Evolutionary conservation across 1,140 invertebrate genomes (phyloP), one percentile per base, ranked within the genome.

Genomic region (Brevipalpus yothersi): DNA sequence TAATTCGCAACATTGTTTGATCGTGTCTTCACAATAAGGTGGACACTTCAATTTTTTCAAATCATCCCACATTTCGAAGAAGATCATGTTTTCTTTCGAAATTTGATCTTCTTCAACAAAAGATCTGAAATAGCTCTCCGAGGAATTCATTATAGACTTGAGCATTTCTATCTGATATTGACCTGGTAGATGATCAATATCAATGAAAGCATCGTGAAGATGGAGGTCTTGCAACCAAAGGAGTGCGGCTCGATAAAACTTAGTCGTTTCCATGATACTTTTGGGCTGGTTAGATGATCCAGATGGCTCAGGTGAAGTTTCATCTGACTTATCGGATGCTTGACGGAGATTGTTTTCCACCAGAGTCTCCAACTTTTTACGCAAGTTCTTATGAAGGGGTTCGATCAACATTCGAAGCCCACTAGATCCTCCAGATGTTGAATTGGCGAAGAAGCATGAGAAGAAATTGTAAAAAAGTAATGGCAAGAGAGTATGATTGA

Each of bases 381-480:
- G 53, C 12, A 64, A 31, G 17, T 49, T 40, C 47, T 60, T 43
- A 8, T 51, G 10, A 19, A 53, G 11, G 5, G 7, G 43, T 41
- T 39, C 19, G 19, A 13, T 15, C 15, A 64, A 41, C n/a, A 64
- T 19, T 51, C 43, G 13, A 3, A 57, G 17, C 8, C 63, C 63
- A 49, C 58, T 31, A 12, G 61, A 64, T 7, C 60, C 59, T 19
- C 42, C 43, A 40, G 21, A 51, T 21, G 19, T 12, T 31, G 60
- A 53, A 49, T 58, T 56, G 9, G 61, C 23, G 47, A 63, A 63
- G 41, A 47, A 63, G 39, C 17, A 12, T 7, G 15, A 23, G 41
- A 61, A 63, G 62, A 61, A 63, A 23, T 62, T 63, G 41, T 51
- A 58, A 51, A 47, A 62, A 23, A 62, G 41, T 42, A 62, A 42